These are phyloP conservation scores for Cottoperca gobio DNA, from an alignment of 2,797 vertebrate species.

Conservation along the genomic window DNA sequence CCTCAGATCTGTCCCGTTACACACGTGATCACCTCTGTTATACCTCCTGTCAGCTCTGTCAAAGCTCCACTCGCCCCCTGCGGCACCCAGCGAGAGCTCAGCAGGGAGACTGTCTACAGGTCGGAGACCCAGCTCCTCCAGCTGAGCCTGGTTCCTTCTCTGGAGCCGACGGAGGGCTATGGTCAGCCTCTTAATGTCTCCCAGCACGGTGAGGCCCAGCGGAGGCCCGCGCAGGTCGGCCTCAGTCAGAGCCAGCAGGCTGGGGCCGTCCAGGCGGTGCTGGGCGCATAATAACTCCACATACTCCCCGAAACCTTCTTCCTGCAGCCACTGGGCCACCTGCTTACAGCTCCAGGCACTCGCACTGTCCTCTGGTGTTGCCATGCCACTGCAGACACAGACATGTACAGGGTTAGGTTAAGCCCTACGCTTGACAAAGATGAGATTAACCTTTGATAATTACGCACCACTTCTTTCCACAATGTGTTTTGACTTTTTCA, in stretches of 20 bases:
- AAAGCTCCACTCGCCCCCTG: constrained; percentile 47
- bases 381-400: constrained; percentile 72
- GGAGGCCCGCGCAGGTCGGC: constrained; percentile 93
- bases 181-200: constrained; percentile 94
- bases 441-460: not conserved
- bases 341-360: constrained; percentile 90
- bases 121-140: constrained; percentile 83
- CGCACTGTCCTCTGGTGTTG: constrained; percentile 72
- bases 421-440: not conserved
- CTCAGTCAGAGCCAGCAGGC: constrained; percentile 92
- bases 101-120: constrained; percentile 9
- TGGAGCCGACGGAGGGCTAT: constrained; percentile 91
- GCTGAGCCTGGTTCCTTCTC: constrained; percentile 87
- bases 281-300: constrained; percentile 90
- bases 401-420: constrained; percentile 6
- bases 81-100: constrained; percentile 48
- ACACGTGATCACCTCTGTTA: constrained; percentile 79
- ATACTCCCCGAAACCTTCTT: constrained; percentile 93
- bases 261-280: constrained; percentile 92
- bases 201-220: constrained; percentile 92
- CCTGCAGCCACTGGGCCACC: constrained; percentile 91
- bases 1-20: constrained; percentile 87
- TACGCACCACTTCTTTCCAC: not conserved
- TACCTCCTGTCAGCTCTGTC: constrained; percentile 38
- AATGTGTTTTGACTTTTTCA: constrained; percentile 3